A percentile compares a stretch with the other conserved stretches of the same genome.
phyloP scores from a whole-genome alignment of 2,888 invertebrate species.

The Xylota segnis region DNA sequence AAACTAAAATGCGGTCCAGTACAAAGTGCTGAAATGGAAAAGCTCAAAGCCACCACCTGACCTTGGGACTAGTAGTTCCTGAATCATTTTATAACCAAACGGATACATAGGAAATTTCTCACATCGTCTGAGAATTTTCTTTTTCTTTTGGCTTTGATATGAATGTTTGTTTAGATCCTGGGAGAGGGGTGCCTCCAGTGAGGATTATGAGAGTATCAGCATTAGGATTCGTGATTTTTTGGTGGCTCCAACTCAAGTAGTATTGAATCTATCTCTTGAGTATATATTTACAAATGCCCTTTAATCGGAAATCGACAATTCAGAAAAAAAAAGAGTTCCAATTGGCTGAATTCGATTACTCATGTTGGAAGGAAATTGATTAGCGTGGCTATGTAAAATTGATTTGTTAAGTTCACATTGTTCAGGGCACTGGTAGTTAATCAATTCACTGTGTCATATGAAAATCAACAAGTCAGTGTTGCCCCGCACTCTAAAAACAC shows the following conservation, averaged over 20 bases:
- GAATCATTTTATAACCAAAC: not conserved
- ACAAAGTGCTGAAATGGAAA: not conserved
- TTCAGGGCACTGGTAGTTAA: slow-evolving; percentile 7
- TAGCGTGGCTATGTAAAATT: not conserved
- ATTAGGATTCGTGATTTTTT: no score
- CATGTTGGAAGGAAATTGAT: slow-evolving; percentile 1
- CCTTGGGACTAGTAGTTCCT: not conserved
- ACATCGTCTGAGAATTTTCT: not conserved
- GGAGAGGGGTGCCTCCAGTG: not conserved
- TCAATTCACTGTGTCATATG: slow-evolving; percentile 31
- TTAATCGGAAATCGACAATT: not conserved
- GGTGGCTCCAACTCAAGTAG: no score
- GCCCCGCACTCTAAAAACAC: not conserved
- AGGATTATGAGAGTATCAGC: no score
- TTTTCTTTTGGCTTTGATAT: not conserved
- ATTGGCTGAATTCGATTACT: not conserved
- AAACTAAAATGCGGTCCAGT: slow-evolving; percentile 15
- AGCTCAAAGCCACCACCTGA: slow-evolving; percentile 11
- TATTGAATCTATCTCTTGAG: no score
- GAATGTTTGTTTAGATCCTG: not conserved
- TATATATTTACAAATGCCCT: not conserved
- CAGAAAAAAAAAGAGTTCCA: not conserved
- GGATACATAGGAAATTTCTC: not conserved
- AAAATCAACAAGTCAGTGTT: slow-evolving; percentile 41
- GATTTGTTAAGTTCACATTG: slow-evolving; percentile 22